phyloP scores from a whole-genome alignment of 2,888 invertebrate species.

The Oxycera nigricornis region DNA sequence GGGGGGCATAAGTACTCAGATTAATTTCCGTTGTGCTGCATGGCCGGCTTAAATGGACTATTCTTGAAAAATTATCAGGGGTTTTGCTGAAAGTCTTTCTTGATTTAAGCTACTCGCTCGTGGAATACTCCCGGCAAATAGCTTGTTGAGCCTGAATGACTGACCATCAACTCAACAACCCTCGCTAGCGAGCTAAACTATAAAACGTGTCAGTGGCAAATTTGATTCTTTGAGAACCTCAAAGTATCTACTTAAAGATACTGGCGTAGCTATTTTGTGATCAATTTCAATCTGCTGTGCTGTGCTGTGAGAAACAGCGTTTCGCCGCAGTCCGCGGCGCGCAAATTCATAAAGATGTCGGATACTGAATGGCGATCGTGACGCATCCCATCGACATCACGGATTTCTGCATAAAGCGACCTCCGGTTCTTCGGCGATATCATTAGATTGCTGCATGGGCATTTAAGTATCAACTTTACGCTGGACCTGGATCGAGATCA shows the following conservation, averaged over 20 bases:
- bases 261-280: conserved; percentile 25
- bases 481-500: neutral
- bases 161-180: too few species aligned
- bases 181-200: neutral
- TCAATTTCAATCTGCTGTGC: conserved; percentile 30
- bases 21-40: too few species aligned
- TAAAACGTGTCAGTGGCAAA: conserved; percentile 34
- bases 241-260: conserved; percentile 23
- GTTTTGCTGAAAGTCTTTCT: too few species aligned
- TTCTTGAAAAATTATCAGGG: too few species aligned
- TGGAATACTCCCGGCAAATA: too few species aligned
- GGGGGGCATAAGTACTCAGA: too few species aligned
- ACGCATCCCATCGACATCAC: conserved; percentile 37
- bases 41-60: too few species aligned
- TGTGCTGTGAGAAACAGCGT: conserved; percentile 38
- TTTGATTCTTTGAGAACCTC: conserved; percentile 11
- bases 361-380: conserved; percentile 37
- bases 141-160: too few species aligned
- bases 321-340: conserved; percentile 22
- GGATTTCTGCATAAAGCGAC: conserved; percentile 27
- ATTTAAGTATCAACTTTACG: conserved; percentile 25
- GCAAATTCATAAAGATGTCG: conserved; percentile 40
- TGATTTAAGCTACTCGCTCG: too few species aligned
- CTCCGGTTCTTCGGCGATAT: conserved; percentile 1
- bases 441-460: conserved; percentile 7